phyloP scores from a whole-genome alignment of 2,797 vertebrate genomes.

The Notolepis coatsorum region DNA sequence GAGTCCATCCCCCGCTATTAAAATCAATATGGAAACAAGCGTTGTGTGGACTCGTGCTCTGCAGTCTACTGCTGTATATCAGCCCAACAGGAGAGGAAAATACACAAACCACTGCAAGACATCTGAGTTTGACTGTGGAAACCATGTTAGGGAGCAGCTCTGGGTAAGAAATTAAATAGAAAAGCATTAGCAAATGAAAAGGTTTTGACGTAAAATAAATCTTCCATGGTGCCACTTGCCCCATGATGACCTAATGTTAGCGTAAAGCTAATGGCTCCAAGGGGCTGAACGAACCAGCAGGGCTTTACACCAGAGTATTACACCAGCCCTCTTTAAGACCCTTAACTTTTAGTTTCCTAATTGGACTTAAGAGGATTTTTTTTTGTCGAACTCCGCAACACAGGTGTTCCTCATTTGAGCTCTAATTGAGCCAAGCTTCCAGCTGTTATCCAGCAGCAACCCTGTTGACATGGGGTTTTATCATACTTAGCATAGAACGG shows the following conservation, averaged over 20 bases:
- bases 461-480: background rate
- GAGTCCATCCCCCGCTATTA: conserved; percentile 35
- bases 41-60: conserved; percentile 41
- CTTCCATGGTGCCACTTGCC: conserved; percentile 22
- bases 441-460: conserved; percentile 20
- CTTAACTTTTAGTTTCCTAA: background rate
- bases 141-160: conserved; percentile 10
- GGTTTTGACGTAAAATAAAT: background rate
- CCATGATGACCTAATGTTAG: conserved; percentile 25
- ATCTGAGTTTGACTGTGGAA: conserved; percentile 42
- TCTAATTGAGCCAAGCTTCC: conserved; percentile 9
- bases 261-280: conserved; percentile 21
- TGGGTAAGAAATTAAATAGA: conserved; percentile 15
- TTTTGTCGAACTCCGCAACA: conserved; percentile 4
- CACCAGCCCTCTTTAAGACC: too few species aligned
- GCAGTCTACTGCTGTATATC: conserved; percentile 38
- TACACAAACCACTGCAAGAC: conserved; percentile 45
- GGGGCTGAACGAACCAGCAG: conserved; percentile 15
- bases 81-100: conserved; percentile 50
- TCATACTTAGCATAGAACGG: background rate
- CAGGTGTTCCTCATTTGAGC: conserved; percentile 1
- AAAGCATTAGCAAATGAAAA: too few species aligned
- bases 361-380: conserved; percentile 9
- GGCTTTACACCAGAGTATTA: too few species aligned
- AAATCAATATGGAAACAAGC: conserved; percentile 44